Evolutionary conservation across 1,140 invertebrate genomes (phyloP).

Genomic region (Drosophila navojoa): DNA sequence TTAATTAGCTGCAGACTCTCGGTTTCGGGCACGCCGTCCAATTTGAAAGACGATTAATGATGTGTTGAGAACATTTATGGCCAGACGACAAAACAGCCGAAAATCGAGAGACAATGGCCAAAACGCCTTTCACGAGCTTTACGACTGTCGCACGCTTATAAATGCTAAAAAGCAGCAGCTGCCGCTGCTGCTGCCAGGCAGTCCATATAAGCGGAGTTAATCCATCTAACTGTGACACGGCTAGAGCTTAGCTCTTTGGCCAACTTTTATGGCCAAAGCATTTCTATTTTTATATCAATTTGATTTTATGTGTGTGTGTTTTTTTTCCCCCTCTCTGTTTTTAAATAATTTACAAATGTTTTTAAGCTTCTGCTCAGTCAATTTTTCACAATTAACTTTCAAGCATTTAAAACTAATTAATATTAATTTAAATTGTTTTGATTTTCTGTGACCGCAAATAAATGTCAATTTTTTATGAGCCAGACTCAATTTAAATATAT

Average conservation of each 20-base stretch:
- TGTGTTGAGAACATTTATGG: constrained; percentile 48
- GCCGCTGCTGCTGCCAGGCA: no score
- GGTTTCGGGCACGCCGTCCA: constrained; percentile 7
- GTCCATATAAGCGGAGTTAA: constrained; percentile 36
- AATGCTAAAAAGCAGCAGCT: constrained; percentile 10
- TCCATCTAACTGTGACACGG: constrained; percentile 27
- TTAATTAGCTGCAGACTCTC: constrained; percentile 16
- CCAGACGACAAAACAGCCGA: not conserved
- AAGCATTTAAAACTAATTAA: constrained; percentile 68
- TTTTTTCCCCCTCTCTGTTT: constrained; percentile 55
- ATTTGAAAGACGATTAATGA: constrained; percentile 43
- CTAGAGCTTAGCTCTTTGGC: constrained; percentile 39
- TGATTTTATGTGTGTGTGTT: not conserved
- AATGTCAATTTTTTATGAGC: constrained; percentile 66
- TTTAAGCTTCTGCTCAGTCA: constrained; percentile 55
- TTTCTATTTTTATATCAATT: constrained; percentile 22
- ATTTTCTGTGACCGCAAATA: constrained; percentile 64
- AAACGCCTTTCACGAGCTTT: constrained; percentile 44
- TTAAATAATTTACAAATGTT: constrained; percentile 42
- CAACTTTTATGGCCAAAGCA: constrained; percentile 59
- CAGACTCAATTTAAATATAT: not conserved
- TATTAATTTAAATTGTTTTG: constrained; percentile 66
- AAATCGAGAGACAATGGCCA: not conserved
- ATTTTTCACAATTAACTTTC: constrained; percentile 80
- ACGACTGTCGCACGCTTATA: constrained; percentile 37